Percentiles rank a stretch among this genome's conserved stretches.
Evolutionary conservation across 2,797 vertebrate genomes (phyloP).

Genomic region (Apodemus agrarius): DNA sequence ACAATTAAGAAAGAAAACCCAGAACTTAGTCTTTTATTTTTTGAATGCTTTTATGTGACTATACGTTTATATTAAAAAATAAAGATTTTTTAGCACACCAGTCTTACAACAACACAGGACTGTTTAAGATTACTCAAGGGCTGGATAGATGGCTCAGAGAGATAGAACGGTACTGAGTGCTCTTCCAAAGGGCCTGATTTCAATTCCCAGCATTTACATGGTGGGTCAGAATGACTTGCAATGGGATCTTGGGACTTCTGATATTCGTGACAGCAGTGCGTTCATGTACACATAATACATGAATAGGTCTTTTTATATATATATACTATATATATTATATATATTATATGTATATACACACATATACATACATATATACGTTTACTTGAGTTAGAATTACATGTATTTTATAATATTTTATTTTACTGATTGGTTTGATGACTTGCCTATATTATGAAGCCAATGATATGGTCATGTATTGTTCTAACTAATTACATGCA

Average conservation of each 20-base stretch:
- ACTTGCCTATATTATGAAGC: neutral
- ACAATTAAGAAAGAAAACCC: neutral
- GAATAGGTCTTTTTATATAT: neutral
- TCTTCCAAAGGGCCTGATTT: neutral
- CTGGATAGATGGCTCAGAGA: neutral
- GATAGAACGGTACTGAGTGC: neutral
- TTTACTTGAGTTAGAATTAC: fast-evolving
- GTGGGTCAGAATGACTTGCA: neutral
- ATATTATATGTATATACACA: too few relatives aligned
- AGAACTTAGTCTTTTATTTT: neutral
- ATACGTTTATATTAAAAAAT: neutral
- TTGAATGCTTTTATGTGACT: neutral
- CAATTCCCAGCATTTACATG: neutral
- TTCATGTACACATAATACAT: neutral
- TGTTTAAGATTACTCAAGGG: neutral
- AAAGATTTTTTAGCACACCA: neutral
- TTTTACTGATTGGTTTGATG: neutral
- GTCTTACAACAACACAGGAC: too few relatives aligned
- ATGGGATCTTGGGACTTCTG: neutral
- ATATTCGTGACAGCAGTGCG: neutral
- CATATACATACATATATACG: too few relatives aligned
- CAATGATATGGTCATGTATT: neutral
- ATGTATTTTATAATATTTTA: neutral
- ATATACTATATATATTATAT: too few relatives aligned
- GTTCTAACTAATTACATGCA: slow-evolving; percentile 12